Base-by-base conservation (phyloP, 2,797 vertebrate species). In the Orientallactaga sibirica region DNA sequence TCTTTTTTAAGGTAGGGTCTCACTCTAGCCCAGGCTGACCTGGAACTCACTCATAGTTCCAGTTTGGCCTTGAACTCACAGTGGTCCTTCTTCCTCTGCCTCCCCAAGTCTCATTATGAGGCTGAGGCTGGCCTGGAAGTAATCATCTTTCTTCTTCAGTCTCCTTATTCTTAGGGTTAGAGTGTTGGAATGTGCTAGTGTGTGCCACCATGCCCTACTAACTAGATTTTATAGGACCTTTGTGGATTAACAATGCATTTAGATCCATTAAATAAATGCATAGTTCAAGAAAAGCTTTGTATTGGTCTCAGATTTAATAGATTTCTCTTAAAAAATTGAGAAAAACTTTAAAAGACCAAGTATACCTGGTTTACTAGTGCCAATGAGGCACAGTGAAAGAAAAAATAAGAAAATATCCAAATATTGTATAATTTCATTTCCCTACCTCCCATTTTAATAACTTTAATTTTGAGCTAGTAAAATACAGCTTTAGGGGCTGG, bases 171-270 rank as follows among this genome's bases (percentile, higher is more conserved):
- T 66, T 89, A 19, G 19, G 8, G 37, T n/a, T 29, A n/a, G 27
- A 87, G 61, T 33, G 22, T 12, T 74, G 37, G 64, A 33, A 37
- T 73, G 7, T 61, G 41, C 52, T 29, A 33, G 37, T 55, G 22
- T 15, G 16, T 67, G 18, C 24, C n/a, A 78, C 62, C 62, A 78
- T 27, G 18, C 16, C 85, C 25, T 75, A 37, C 73, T 64, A 74
- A 74, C 25, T 94, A 89, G n/a, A 82, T 84, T 88, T 83, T 86
- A 62, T 91, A 22, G 68, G 67, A 92, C 82, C n/a, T 91, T 58
- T 68, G 27, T 81, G 6, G 61, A 25, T 96, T 93, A 85, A 79
- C 29, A 93, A 70, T 27, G 55, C 25, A 81, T 73, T 86, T 81
- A 92, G 43, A 88, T 25, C 76, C 55, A 77, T n/a, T 86, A 66